phyloP scores from a whole-genome alignment of 2,797 vertebrate species.

The Microctenopoma lineatum region DNA sequence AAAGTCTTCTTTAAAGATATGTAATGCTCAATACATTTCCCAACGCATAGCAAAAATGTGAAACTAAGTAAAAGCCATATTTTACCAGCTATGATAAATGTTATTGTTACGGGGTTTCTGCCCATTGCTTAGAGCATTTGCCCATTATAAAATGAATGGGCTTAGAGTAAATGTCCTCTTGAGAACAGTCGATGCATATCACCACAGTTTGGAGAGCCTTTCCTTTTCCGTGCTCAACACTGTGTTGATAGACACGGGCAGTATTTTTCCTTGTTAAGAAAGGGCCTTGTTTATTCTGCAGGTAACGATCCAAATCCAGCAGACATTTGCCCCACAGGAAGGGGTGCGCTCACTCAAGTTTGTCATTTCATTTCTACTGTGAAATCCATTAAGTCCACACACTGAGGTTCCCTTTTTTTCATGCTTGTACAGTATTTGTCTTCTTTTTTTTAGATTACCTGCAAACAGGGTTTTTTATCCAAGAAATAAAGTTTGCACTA shows the following conservation, averaged over 20 bases:
- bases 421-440: constrained; percentile 63
- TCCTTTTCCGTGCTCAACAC: constrained; percentile 62
- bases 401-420: constrained; percentile 64
- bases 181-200: constrained; percentile 79
- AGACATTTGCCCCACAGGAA: constrained; percentile 84
- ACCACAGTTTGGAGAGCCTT: constrained; percentile 70
- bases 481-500: constrained; percentile 44
- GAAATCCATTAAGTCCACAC: constrained; percentile 84
- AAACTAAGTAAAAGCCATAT: constrained; percentile 18
- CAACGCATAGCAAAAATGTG: constrained; percentile 20
- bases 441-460: constrained; percentile 28
- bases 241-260: constrained; percentile 79
- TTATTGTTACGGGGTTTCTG: constrained; percentile 53
- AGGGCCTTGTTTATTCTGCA: constrained; percentile 83
- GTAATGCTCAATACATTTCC: constrained; percentile 4
- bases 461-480: constrained; percentile 40
- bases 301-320: constrained; percentile 85
- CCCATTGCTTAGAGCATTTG: constrained; percentile 45
- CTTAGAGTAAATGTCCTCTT: constrained; percentile 74
- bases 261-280: constrained; percentile 84
- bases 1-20: constrained; percentile 12
- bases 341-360: constrained; percentile 82
- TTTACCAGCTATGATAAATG: constrained; percentile 58
- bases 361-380: constrained; percentile 86
- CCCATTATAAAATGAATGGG: constrained; percentile 71